Base-by-base conservation (phyloP, 2,113 vertebrate species). In the Monopterus albus region DNA sequence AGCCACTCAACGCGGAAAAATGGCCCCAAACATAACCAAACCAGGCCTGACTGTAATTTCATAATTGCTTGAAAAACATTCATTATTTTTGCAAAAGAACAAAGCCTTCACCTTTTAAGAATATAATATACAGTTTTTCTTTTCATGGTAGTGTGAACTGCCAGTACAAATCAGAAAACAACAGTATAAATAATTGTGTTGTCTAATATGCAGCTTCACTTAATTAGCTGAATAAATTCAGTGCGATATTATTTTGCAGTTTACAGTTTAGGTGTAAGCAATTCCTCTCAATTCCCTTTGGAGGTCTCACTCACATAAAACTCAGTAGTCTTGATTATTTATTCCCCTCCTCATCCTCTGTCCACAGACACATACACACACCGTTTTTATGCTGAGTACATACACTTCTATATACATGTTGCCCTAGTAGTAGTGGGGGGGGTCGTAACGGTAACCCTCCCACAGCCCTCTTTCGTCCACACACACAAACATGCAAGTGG, bases 321-420 rank as follows among this genome's bases (percentile, higher is more conserved):
- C 82, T 56, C 65, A 50, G 36, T 26, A 8, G 57, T 56, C 33
- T 25, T 64, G 21, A 66, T 78, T 6, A 52, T 63, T 61, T 38
- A 20, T 46, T 51, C 35, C n/a, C n/a, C n/a, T n/a, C 75, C 57
- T 38, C 45, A 71, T 67, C 71, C 75, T 47, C 72, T 28, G 40
- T 35, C 18, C 42, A 46, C 70, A 62, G 61, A 64, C 33, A 40
- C 78, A 75, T 75, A 59, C 79, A 59, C 59, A 65, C 69, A 53
- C 49, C 31, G 15, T 66, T 56, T 87, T 90, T 79, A 76, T 88
- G 84, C 86, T 84, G 84, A 87, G 66, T 70, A 39, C 59, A 75
- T 74, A 53, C 66, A 31, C 77, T 82, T 79, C 64, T n/a, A 76
- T 62, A 58, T 78, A 84, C n/a, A n/a, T n/a, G n/a, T n/a, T 80